A percentile compares a stretch with the other conserved stretches of the same genome.
Conservation (phyloP, 2,113 vertebrate genomes). For the Clinocottus analis region DNA sequence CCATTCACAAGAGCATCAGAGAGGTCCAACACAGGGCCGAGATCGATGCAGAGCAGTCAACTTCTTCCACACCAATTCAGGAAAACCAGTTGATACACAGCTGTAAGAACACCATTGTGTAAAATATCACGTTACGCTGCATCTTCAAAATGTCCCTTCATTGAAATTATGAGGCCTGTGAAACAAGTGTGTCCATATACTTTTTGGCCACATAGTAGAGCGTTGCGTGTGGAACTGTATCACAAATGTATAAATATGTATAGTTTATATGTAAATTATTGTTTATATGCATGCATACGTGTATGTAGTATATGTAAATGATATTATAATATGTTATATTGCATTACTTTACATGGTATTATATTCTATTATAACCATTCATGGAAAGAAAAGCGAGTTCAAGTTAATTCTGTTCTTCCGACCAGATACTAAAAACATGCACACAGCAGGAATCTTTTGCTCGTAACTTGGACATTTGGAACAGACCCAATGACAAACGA, state of each 20-base stretch:
- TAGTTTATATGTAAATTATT: too few relatives aligned
- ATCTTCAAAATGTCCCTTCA: not conserved
- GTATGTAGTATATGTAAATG: slow-evolving; percentile 2
- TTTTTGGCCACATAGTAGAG: not conserved
- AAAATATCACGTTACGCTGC: not conserved
- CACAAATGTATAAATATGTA: not conserved
- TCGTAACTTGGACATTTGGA: not conserved
- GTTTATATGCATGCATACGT: too few relatives aligned
- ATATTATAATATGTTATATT: not conserved
- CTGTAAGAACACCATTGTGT: not conserved
- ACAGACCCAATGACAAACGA: too few relatives aligned
- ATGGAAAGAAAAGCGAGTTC: not conserved
- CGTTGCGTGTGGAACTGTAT: not conserved
- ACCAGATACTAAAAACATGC: too few relatives aligned
- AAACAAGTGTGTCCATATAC: not conserved
- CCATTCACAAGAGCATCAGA: not conserved
- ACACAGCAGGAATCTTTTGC: too few relatives aligned
- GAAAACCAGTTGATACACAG: not conserved
- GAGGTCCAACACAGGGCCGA: not conserved
- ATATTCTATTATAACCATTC: not conserved
- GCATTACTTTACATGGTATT: not conserved
- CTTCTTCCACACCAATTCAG: not conserved
- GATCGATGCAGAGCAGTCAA: not conserved
- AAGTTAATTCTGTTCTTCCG: not conserved
- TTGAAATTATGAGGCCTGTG: not conserved